A percentile compares a stretch with the other conserved stretches of the same genome.
Evolutionary conservation across 2,888 invertebrate species (phyloP).

Genomic region (Rhingia rostrata): DNA sequence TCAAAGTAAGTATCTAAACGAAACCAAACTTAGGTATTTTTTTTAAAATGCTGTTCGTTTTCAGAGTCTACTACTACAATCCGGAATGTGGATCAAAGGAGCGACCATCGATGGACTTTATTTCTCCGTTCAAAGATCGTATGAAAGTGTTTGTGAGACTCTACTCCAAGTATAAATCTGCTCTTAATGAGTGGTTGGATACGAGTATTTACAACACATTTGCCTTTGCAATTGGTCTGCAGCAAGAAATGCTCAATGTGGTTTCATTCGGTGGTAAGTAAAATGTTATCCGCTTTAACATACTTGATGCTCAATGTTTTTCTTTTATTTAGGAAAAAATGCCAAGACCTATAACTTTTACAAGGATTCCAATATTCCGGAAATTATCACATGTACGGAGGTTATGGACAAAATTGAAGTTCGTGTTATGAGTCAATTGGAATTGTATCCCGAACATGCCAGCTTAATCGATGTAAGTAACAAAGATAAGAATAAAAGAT

Average conservation of each 20-base stretch:
- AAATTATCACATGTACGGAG: constrained; percentile 89
- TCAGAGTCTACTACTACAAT: constrained; percentile 78
- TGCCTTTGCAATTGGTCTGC: constrained; percentile 79
- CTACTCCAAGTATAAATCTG: constrained; percentile 78
- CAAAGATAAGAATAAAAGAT: background rate
- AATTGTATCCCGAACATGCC: constrained; percentile 96
- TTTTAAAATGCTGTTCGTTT: constrained; percentile 18
- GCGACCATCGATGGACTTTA: constrained; percentile 75
- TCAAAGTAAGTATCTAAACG: constrained; percentile 73
- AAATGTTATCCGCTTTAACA: background rate
- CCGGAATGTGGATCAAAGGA: constrained; percentile 14
- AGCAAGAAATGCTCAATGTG: constrained; percentile 79
- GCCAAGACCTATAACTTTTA: constrained; percentile 88
- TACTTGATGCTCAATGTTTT: background rate
- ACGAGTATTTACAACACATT: constrained; percentile 79
- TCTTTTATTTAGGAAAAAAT: constrained; percentile 29
- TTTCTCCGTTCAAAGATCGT: constrained; percentile 78
- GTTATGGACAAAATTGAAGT: constrained; percentile 87
- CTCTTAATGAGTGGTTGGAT: constrained; percentile 79
- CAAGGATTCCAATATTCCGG: constrained; percentile 90
- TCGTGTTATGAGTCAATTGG: constrained; percentile 86
- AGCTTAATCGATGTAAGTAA: constrained; percentile 88
- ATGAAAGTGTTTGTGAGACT: constrained; percentile 80
- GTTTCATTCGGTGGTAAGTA: constrained; percentile 71
- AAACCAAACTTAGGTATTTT: background rate